Percentiles rank a stretch among this genome's conserved stretches.
Conservation (phyloP, 2,113 vertebrate genomes). For the Dascyllus trimaculatus region DNA sequence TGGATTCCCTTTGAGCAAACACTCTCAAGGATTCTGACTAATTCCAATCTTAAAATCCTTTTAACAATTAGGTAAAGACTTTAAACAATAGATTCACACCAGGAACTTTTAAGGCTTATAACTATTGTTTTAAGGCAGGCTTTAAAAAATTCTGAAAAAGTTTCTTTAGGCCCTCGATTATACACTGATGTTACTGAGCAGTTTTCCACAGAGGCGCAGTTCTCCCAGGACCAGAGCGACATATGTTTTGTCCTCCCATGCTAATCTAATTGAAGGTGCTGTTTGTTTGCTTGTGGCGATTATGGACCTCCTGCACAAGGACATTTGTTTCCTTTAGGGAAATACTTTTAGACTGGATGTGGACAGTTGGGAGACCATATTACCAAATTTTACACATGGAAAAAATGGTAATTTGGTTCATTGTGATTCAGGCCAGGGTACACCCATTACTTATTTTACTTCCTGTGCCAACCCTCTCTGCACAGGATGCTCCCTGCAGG, state of each 20-base stretch:
- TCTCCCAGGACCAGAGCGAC: constrained; percentile 55
- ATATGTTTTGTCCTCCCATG: constrained; percentile 56
- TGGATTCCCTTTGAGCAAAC: neutral
- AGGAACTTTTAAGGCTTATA: no score
- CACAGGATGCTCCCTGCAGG: constrained; percentile 4
- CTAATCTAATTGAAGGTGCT: constrained; percentile 58
- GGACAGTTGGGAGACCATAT: neutral
- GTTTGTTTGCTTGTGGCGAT: constrained; percentile 58
- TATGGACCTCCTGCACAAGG: constrained; percentile 52
- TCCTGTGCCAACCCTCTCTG: constrained; percentile 10
- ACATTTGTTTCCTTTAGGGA: constrained; percentile 35
- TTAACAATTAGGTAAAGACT: no score
- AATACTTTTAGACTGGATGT: constrained; percentile 21
- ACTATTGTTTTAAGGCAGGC: no score
- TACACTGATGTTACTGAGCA: constrained; percentile 39
- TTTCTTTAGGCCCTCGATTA: no score
- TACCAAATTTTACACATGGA: constrained; percentile 13
- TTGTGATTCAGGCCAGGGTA: neutral
- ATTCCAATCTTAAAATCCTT: neutral
- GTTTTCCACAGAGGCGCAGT: constrained; percentile 48
- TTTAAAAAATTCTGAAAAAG: no score
- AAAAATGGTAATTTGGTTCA: neutral
- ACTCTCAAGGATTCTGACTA: neutral
- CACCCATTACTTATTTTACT: constrained; percentile 20
- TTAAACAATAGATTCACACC: no score